Evolutionary conservation across 35 echinoderm and acorn worm genomes (phyloP), one percentile per base, ranked within the genome.

Genomic region (Apostichopus japonicus): DNA sequence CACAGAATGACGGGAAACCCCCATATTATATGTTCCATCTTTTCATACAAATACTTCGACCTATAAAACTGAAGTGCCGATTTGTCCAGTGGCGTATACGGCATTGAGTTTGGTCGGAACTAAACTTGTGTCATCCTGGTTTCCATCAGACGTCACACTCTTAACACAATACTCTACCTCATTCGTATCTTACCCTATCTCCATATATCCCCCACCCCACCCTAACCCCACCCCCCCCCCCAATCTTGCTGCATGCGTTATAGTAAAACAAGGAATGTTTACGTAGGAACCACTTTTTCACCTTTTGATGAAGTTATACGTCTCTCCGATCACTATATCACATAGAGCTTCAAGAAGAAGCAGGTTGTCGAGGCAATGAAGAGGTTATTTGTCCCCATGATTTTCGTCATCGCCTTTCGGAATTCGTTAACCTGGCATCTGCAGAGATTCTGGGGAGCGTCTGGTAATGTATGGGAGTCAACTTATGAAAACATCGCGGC

Each of bases 341-440:
- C 8, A 19, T 82, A 82, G 44, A 82, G 79, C 54, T 82, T 82
- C 79, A 54, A 52, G 33, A 82, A 52, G 79, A 82, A 56, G 54
- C 44, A 56, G 24, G 54, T 82, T 82, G 33, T 25, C 11, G 33
- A 54, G 27, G 79, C 15, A 24, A 24, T 19, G 6, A 82, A 80
- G 79, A 8, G 79, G 27, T 11, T 52, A 15, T 6, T 82, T 16
- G 5, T 82, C 15, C 91, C 84, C 27, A 87, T 98, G 72, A 90
- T 95, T 17, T 55, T 95, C 65, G 59, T 95, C 81, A 92, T 77
- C 77, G 96, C 96, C 0, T 65, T 93, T 0, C 92, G 96, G 6
- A 98, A 98, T 81, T 93, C 96, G 55, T 56, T 98, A 23, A 98
- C 96, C 9, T 98, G 94, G 94, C 94, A 98, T 78, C 81, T 98